Evolutionary conservation across 2,797 vertebrate genomes (phyloP).

Genomic region (Knipowitschia caucasica): DNA sequence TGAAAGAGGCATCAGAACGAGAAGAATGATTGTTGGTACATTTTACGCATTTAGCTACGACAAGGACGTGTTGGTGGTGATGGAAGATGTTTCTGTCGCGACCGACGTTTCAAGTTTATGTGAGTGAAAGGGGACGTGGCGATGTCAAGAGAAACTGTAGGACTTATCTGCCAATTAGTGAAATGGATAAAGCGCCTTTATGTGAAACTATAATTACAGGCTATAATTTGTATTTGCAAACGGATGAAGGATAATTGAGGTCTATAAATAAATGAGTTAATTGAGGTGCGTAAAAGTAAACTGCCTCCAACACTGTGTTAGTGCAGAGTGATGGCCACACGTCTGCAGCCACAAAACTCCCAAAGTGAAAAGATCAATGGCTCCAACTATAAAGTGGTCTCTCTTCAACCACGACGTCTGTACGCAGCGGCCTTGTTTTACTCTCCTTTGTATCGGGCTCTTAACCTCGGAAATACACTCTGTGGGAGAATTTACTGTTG

Average conservation of each 20-base stretch:
- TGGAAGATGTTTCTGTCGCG: no score
- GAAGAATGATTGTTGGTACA: constrained; percentile 56
- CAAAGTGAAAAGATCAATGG: constrained; percentile 65
- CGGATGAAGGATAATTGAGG: neutral
- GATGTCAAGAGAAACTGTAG: no score
- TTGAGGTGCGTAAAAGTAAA: neutral
- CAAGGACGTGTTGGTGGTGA: constrained; percentile 2
- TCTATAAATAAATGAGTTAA: neutral
- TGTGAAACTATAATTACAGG: no score
- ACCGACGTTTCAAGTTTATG: no score
- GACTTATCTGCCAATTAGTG: no score
- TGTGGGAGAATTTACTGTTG: constrained; percentile 20
- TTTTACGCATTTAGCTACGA: constrained; percentile 67
- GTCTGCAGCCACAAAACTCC: constrained; percentile 53
- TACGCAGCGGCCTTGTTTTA: constrained; percentile 33
- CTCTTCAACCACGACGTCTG: constrained; percentile 52
- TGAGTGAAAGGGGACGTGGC: no score
- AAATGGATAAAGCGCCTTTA: no score
- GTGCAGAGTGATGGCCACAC: constrained; percentile 41
- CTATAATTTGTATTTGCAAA: no score
- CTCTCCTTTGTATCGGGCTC: constrained; percentile 39
- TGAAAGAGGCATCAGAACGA: constrained; percentile 31
- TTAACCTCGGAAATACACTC: constrained; percentile 15
- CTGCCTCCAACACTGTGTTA: neutral
- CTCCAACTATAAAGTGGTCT: constrained; percentile 42